phyloP scores from a whole-genome alignment of 1,140 invertebrate species.

The Trissolcus basalis region DNA sequence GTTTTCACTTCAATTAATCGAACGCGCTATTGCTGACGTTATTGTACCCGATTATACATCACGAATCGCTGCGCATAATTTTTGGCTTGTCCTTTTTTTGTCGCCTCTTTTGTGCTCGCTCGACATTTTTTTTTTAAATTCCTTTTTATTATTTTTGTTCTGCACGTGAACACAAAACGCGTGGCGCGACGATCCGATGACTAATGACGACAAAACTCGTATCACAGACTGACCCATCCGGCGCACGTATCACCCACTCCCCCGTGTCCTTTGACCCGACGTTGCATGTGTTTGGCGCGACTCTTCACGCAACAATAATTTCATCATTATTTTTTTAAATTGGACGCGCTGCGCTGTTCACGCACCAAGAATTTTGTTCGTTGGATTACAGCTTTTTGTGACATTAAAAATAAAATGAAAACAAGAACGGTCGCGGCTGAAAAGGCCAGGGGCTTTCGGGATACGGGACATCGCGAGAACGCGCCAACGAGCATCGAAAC shows the following conservation, averaged over 20 bases:
- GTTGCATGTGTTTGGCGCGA: conserved; percentile 65
- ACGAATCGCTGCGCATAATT: conserved; percentile 55
- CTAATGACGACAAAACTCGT: conserved; percentile 71
- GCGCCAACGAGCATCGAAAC: conserved; percentile 34
- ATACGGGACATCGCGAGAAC: conserved; percentile 15
- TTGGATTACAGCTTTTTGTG: conserved; percentile 72
- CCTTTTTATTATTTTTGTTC: too few species aligned
- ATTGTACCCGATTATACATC: conserved; percentile 45
- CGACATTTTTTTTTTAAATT: conserved; percentile 20
- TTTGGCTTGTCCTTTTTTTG: conserved; percentile 27
- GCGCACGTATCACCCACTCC: conserved; percentile 37
- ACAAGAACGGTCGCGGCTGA: conserved; percentile 3
- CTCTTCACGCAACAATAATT: conserved; percentile 76
- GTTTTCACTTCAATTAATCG: conserved; percentile 57
- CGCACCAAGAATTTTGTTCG: conserved; percentile 70
- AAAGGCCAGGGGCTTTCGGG: background rate
- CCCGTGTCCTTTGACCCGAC: conserved; percentile 43
- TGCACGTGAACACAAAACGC: conserved; percentile 24
- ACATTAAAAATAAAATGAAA: conserved; percentile 61
- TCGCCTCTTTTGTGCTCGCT: conserved; percentile 21
- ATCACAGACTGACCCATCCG: conserved; percentile 61
- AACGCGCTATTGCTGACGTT: conserved; percentile 41
- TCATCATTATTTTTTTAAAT: conserved; percentile 77
- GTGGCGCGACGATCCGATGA: conserved; percentile 63
- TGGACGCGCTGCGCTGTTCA: conserved; percentile 71